These are phyloP conservation scores for Bovichtus diacanthus DNA, from an alignment of 2,797 vertebrate genomes.

Conservation along the genomic window DNA sequence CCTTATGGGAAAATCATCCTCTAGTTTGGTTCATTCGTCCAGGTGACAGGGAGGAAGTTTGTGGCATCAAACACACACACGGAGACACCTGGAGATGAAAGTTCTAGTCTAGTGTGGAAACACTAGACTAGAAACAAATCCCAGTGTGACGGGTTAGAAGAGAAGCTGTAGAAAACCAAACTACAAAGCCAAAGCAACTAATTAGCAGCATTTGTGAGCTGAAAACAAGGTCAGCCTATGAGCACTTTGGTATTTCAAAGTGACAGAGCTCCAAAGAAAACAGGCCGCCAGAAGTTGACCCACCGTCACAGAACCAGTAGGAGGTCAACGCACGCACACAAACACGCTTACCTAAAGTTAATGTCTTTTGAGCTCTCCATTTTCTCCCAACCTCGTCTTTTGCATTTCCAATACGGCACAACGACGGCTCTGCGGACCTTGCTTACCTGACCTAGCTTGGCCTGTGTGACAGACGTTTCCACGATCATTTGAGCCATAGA, in stretches of 20 bases:
- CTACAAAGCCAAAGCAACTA: neutral
- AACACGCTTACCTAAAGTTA: too few species aligned
- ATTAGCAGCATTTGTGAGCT: neutral
- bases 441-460: too few species aligned
- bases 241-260: neutral
- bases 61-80: neutral
- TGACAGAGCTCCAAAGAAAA: too few species aligned
- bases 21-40: neutral
- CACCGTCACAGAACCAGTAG: neutral
- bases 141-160: neutral
- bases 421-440: too few species aligned
- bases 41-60: neutral
- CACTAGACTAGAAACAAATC: too few species aligned
- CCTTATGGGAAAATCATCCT: neutral
- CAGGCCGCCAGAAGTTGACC: neutral
- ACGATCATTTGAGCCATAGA: too few species aligned
- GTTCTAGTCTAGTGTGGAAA: neutral
- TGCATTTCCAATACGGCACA: too few species aligned
- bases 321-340: too few species aligned
- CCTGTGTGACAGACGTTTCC: too few species aligned
- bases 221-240: neutral
- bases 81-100: neutral
- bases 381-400: too few species aligned
- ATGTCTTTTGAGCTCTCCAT: too few species aligned
- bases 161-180: neutral